Conservation (phyloP, 2,888 invertebrate species). For the Leucoptera coffeella region DNA sequence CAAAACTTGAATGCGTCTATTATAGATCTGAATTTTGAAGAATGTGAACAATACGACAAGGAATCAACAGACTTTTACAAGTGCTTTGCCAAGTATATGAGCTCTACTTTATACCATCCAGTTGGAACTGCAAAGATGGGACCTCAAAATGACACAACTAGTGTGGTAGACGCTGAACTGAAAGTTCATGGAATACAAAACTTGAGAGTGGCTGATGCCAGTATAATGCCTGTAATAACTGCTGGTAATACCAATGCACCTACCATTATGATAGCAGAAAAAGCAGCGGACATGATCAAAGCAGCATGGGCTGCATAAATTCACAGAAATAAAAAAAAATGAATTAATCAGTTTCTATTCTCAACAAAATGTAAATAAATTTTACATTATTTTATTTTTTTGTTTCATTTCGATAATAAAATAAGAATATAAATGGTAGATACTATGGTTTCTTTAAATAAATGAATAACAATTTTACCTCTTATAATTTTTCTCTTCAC, state of each 20-base stretch:
- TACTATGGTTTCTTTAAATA: no score
- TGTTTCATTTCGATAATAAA: no score
- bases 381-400: no score
- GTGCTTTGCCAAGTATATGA: conserved; percentile 57
- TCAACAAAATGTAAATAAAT: no score
- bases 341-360: no score
- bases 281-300: conserved; percentile 16
- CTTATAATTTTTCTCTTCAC: no score
- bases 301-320: no score
- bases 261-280: conserved; percentile 72
- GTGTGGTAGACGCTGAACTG: conserved; percentile 10
- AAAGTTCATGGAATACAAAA: conserved; percentile 12
- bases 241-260: conserved; percentile 80
- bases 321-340: no score
- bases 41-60: conserved; percentile 42
- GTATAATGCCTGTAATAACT: conserved; percentile 72
- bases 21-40: conserved; percentile 42
- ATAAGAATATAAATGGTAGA: no score
- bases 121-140: conserved; percentile 30
- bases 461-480: no score
- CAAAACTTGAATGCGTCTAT: conserved; percentile 13
- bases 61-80: conserved; percentile 61
- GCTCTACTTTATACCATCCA: conserved; percentile 33
- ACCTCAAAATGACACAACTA: conserved; percentile 12
- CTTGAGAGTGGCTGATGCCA: conserved; percentile 67